Percentiles rank a stretch among this genome's conserved stretches.
Evolutionary conservation across 2,113 vertebrate genomes (phyloP).

Genomic region (Oenanthe oenanthe): DNA sequence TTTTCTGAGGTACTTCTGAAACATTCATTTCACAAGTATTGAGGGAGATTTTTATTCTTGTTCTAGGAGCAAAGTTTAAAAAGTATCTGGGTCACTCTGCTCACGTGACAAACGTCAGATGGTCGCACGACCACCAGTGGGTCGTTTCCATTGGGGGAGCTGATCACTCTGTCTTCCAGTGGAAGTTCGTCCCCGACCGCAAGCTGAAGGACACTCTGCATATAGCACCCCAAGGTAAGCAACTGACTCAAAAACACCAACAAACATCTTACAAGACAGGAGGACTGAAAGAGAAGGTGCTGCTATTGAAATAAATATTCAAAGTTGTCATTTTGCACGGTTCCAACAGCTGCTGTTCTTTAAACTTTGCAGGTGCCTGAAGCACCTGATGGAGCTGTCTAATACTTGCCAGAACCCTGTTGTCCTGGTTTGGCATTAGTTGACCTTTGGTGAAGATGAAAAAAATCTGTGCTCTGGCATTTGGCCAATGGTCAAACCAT

Average conservation of each 20-base stretch:
- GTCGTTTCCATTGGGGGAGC: constrained; percentile 96
- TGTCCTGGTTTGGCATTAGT: neutral
- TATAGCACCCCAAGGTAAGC: constrained; percentile 91
- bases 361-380: neutral
- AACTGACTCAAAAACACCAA: rapidly evolving
- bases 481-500: neutral
- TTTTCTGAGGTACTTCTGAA: neutral
- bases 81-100: constrained; percentile 98
- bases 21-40: neutral
- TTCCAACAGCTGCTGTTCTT: neutral
- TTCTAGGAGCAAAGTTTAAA: constrained; percentile 94
- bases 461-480: neutral
- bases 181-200: constrained; percentile 96
- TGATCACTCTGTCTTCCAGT: constrained; percentile 98
- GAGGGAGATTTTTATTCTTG: constrained; percentile 27
- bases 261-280: rapidly evolving
- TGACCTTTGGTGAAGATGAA: neutral
- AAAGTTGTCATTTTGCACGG: neutral
- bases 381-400: neutral
- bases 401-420: neutral
- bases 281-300: neutral
- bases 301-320: neutral
- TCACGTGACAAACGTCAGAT: constrained; percentile 94
- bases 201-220: constrained; percentile 93
- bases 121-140: constrained; percentile 99